phyloP scores from a whole-genome alignment of 2,797 vertebrate genomes.

The Fratercula arctica region DNA sequence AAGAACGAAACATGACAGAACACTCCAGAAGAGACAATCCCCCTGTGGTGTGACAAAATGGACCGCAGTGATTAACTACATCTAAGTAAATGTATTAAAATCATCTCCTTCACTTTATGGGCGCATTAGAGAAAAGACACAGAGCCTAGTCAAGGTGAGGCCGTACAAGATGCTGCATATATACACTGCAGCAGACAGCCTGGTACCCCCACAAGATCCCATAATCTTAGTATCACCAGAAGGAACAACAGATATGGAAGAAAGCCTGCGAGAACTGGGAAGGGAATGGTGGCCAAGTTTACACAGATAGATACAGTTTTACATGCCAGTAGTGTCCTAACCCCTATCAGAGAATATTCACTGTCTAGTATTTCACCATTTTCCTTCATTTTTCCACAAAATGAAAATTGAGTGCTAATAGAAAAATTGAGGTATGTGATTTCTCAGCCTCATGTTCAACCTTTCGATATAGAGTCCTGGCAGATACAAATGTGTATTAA shows the following conservation, averaged over 20 bases:
- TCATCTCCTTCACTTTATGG: background rate
- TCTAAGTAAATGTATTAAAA: background rate
- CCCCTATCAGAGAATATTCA: background rate
- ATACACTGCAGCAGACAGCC: background rate
- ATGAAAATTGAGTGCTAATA: background rate
- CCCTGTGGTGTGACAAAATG: background rate
- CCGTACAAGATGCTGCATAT: background rate
- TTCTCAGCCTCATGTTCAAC: background rate
- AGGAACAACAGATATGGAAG: background rate
- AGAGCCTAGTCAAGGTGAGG: rapidly evolving
- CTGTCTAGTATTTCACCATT: background rate
- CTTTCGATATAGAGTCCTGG: background rate
- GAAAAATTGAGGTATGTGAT: background rate
- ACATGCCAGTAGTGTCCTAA: background rate
- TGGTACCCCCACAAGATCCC: background rate
- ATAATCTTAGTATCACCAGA: background rate
- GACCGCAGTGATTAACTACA: background rate
- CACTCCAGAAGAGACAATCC: background rate
- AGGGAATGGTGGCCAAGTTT: background rate
- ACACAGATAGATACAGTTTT: background rate
- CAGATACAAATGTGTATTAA: background rate
- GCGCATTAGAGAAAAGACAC: rapidly evolving
- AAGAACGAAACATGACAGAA: background rate
- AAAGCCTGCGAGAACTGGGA: background rate
- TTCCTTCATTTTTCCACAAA: background rate